Evolutionary conservation across 1,140 invertebrate genomes (phyloP).

Genomic region (Rhizoglyphus robini): DNA sequence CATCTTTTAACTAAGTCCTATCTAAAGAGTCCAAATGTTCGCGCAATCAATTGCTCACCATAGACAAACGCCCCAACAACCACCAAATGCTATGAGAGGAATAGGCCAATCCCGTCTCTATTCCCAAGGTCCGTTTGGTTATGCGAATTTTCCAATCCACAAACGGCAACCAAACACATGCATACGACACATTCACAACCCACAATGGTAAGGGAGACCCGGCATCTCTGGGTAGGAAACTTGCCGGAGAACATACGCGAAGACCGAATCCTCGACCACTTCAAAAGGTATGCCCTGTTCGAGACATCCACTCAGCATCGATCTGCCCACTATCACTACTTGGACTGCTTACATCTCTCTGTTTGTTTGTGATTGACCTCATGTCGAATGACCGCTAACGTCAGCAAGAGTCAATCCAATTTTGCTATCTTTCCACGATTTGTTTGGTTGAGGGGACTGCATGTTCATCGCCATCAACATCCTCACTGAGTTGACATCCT

Average conservation of each 20-base stretch:
- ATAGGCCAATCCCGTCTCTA: not conserved
- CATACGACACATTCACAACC: slow-evolving; percentile 14
- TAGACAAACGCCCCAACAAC: not conserved
- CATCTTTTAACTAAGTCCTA: too few relatives aligned
- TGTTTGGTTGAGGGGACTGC: too few relatives aligned
- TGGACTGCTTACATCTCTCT: not conserved
- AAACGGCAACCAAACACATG: slow-evolving; percentile 16
- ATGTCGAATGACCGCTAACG: too few relatives aligned
- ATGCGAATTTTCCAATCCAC: not conserved
- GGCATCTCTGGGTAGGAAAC: slow-evolving; percentile 99
- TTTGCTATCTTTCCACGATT: too few relatives aligned
- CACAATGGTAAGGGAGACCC: slow-evolving; percentile 99
- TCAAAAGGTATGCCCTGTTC: slow-evolving; percentile 88
- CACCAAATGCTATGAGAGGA: slow-evolving; percentile 11
- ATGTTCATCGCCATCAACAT: too few relatives aligned
- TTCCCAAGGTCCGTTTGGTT: not conserved
- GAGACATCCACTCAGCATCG: too few relatives aligned
- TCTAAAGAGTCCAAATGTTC: too few relatives aligned
- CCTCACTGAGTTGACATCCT: too few relatives aligned
- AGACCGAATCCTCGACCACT: slow-evolving; percentile 85
- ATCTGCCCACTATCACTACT: too few relatives aligned
- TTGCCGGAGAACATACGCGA: slow-evolving; percentile 95
- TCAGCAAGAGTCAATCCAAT: too few relatives aligned
- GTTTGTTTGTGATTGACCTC: too few relatives aligned
- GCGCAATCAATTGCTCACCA: not conserved